Base-by-base conservation (phyloP, 2,797 vertebrate species). In the Chiroxiphia lanceolata region DNA sequence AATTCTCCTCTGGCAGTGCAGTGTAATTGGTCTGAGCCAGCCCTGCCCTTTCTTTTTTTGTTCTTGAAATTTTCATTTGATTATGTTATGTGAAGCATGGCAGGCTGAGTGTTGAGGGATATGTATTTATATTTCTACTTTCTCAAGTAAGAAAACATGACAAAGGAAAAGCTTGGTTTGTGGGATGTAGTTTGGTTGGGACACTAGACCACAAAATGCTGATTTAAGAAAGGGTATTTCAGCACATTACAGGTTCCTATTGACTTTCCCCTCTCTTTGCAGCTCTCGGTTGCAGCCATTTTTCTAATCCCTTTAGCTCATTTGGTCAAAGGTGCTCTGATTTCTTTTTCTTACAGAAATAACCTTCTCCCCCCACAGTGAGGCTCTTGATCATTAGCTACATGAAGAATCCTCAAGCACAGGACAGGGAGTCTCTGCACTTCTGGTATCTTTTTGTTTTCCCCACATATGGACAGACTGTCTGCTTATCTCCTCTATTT, bases 351-450 rank as follows among this genome's bases (percentile, higher is more conserved):
- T 70, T 71, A 20, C 20, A 54, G 61, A 34, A 85, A 40, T 13
- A 48, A 13, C 20, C 13, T n/a, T n/a, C 11, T 82, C 15, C 12
- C 5, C 21, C 33, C 11, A 69, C 12, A 67, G 33, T 6, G 47
- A 60, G 27, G 45, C 21, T 70, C 15, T 7, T 2, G 1, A 33
- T 40, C 16, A 33, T 57, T 56, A 89, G 63, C 38, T 69, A 20
- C 31, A 44, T 1, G 4, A 25, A 78, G 42, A 69, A 72, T 38
- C 11, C 11, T 33, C 0, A 1, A 50, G 12, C 27, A 42, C 3
- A 56, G 36, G 29, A 42, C 0, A 1, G 25, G 48, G 16, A 36
- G 15, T 31, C 12, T 69, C 27, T 3, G 1, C 2, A 1, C 17
- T 64, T 78, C 47, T 67, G 15, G 6, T 3, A 2, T 74, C 40